phyloP scores from a whole-genome alignment of 2,888 invertebrate genomes.

The Heteropelma amictum region DNA sequence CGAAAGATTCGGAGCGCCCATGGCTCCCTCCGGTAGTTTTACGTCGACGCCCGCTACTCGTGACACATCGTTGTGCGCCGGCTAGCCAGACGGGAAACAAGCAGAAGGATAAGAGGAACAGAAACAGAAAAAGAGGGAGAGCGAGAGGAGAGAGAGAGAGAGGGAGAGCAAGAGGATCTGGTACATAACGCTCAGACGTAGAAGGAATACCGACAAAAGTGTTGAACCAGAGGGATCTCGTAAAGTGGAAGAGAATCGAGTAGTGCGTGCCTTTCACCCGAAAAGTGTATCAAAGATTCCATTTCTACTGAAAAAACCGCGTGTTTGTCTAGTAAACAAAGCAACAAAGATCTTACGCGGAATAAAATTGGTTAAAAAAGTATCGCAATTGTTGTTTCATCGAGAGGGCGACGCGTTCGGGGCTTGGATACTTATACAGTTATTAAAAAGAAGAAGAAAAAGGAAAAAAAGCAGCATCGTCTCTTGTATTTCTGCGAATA shows the following conservation, averaged over 20 bases:
- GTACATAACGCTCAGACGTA: too few species aligned
- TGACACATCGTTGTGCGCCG: slow-evolving; percentile 56
- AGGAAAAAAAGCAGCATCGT: background rate
- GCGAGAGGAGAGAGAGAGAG: background rate
- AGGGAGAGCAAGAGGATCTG: background rate
- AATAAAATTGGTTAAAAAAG: background rate
- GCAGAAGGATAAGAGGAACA: background rate
- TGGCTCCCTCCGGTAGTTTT: slow-evolving; percentile 44
- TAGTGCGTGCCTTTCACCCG: background rate
- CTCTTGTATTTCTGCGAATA: background rate
- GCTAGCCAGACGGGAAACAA: slow-evolving; percentile 16
- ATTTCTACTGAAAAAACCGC: background rate
- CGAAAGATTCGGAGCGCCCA: background rate
- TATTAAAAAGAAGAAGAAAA: background rate
- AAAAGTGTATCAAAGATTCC: background rate
- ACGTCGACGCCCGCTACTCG: slow-evolving; percentile 57
- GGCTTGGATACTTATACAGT: background rate
- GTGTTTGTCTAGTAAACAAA: background rate
- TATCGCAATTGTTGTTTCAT: slow-evolving; percentile 10
- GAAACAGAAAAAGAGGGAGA: background rate
- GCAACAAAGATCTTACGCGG: background rate
- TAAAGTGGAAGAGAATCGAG: background rate
- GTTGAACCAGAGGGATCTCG: background rate
- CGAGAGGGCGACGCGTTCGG: slow-evolving; percentile 12
- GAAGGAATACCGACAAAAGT: background rate